These are phyloP conservation scores for Epistrophella euchroma DNA, from an alignment of 2,888 invertebrate species.

Conservation along the genomic window DNA sequence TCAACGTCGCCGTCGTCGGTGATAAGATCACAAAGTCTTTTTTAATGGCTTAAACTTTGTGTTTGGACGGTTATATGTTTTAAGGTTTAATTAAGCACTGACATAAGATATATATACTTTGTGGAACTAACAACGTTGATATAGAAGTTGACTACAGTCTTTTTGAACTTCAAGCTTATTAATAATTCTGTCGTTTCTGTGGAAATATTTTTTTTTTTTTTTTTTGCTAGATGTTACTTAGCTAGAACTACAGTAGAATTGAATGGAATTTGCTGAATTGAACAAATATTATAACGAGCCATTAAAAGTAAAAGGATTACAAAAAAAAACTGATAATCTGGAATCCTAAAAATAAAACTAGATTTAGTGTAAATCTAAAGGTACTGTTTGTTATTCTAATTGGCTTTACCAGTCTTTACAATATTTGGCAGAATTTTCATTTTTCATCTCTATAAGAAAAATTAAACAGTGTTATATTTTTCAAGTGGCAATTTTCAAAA, in stretches of 20 bases:
- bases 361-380: too few relatives aligned
- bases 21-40: constrained; percentile 23
- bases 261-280: background rate
- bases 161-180: background rate
- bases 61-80: background rate
- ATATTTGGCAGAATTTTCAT: too few relatives aligned
- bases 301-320: too few relatives aligned
- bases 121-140: background rate
- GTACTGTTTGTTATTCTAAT: too few relatives aligned
- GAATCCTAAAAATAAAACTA: too few relatives aligned
- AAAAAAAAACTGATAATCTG: too few relatives aligned
- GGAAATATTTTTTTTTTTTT: background rate
- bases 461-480: too few relatives aligned
- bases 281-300: too few relatives aligned
- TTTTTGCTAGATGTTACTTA: background rate
- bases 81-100: constrained; percentile 13
- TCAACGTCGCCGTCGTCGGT: background rate
- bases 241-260: background rate
- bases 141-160: background rate
- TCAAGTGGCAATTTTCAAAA: too few relatives aligned
- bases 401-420: too few relatives aligned
- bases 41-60: background rate
- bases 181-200: background rate
- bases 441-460: too few relatives aligned
- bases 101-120: constrained; percentile 3